Evolutionary conservation across 2,888 invertebrate species (phyloP), one percentile per base, ranked within the genome.

Genomic region (Phalera bucephala): DNA sequence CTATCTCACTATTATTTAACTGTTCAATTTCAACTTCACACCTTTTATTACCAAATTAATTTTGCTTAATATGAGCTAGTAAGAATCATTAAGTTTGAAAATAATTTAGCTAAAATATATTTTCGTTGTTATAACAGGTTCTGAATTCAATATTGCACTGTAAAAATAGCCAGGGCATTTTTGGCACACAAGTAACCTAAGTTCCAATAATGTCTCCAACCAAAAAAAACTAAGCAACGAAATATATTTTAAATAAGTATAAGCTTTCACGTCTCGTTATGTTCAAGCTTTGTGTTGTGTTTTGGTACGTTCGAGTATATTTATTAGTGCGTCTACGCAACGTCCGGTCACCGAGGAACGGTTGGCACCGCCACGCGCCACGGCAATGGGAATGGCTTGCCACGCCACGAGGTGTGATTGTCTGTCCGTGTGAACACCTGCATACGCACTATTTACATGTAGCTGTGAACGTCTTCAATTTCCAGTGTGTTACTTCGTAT

Each of bases 291-390:
- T 54, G 34, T 52, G 30, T 52, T 33, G 31, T 45, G 54, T 45
- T 48, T 48, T 40, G 17, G 5, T n/a, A n/a, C 26, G 42, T 32
- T 39, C 44, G 44, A 21, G 46, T 52, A 41, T 42, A 33, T 56
- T 49, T 48, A 61, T 64, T 81, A 84, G 85, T 80, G 84, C 85
- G 88, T 87, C 86, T 72, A 85, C 88, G 88, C 88, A 88, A 88
- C 85, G 48, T 62, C 52, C 44, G 52, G 77, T 82, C 85, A 83
- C 85, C 61, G 54, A 50, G 61, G 53, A 54, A 49, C 61, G 73
- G 80, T 80, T 78, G 80, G 84, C 86, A 84, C 81, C 72, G 59
- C 62, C n/a, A n/a, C n/a, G n/a, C n/a, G n/a, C n/a, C n/a, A n/a
- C n/a, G n/a, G 17, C 56, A 39, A 27, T 62, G 73, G 71, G 75